These are phyloP conservation scores for Anoplolepis gracilipes DNA, from an alignment of 1,140 invertebrate species.

Conservation along the genomic window DNA sequence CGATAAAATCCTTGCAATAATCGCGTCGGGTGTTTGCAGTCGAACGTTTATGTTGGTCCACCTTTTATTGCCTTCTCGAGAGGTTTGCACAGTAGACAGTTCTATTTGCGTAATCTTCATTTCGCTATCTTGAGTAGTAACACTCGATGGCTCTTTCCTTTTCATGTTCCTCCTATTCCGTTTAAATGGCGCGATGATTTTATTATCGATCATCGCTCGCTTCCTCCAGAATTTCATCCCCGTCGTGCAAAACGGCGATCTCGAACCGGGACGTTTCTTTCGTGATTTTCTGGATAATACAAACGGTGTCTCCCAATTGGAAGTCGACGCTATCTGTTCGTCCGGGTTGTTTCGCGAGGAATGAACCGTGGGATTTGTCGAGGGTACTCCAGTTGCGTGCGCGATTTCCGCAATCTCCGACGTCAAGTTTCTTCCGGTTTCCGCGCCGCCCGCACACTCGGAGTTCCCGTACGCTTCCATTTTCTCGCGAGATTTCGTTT, in stretches of 20 bases:
- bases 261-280: background rate
- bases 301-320: background rate
- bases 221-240: conserved; percentile 15
- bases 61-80: conserved; percentile 4
- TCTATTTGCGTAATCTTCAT: conserved; percentile 47
- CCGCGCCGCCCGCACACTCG: background rate
- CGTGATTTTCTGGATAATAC: background rate
- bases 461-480: background rate
- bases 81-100: conserved; percentile 23
- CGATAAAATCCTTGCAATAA: conserved; percentile 64
- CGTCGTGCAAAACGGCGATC: background rate
- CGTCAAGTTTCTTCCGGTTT: background rate
- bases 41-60: conserved; percentile 46
- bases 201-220: background rate
- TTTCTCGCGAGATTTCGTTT: background rate
- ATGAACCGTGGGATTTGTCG: background rate
- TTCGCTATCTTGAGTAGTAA: background rate
- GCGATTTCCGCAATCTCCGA: background rate
- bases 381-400: background rate
- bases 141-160: background rate
- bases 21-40: conserved; percentile 64
- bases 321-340: conserved; percentile 19
- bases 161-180: background rate
- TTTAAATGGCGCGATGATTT: conserved; percentile 12
- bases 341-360: background rate